Conservation (phyloP, 2,888 invertebrate species). For the Deilephila porcellus region DNA sequence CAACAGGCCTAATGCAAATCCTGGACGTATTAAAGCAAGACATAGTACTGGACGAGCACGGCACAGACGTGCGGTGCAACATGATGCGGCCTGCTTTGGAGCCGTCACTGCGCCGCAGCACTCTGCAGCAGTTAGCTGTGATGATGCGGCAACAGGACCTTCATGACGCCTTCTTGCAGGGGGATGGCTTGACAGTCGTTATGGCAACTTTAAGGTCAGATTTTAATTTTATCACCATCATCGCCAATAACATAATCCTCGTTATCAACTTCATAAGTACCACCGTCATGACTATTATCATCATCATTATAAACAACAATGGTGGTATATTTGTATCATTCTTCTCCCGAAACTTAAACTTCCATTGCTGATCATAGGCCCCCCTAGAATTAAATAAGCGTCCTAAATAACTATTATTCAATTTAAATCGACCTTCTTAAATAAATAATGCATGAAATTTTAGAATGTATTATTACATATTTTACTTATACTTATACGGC, state of each 20-base stretch:
- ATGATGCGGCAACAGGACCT: constrained; percentile 86
- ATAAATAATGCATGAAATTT: too few species aligned
- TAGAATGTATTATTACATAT: too few species aligned
- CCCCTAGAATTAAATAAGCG: too few species aligned
- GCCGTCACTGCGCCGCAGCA: constrained; percentile 87
- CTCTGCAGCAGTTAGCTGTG: constrained; percentile 87
- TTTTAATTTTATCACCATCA: background rate
- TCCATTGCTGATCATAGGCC: too few species aligned
- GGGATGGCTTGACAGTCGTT: constrained; percentile 82
- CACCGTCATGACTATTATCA: too few species aligned
- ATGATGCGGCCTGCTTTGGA: constrained; percentile 75
- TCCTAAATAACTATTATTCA: too few species aligned
- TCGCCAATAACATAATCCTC: background rate
- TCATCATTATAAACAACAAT: too few species aligned
- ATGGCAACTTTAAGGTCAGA: constrained; percentile 68
- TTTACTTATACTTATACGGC: too few species aligned
- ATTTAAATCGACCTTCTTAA: too few species aligned
- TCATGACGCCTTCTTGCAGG: constrained; percentile 85
- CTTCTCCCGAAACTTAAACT: too few species aligned
- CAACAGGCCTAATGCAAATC: constrained; percentile 70
- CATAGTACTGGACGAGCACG: constrained; percentile 64
- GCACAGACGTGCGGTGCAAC: constrained; percentile 50
- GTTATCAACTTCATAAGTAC: too few species aligned
- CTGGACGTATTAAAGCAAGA: constrained; percentile 78
- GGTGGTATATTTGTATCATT: too few species aligned